Base-by-base conservation (phyloP, 1,140 invertebrate species). In the Chrysomallon squamiferum region DNA sequence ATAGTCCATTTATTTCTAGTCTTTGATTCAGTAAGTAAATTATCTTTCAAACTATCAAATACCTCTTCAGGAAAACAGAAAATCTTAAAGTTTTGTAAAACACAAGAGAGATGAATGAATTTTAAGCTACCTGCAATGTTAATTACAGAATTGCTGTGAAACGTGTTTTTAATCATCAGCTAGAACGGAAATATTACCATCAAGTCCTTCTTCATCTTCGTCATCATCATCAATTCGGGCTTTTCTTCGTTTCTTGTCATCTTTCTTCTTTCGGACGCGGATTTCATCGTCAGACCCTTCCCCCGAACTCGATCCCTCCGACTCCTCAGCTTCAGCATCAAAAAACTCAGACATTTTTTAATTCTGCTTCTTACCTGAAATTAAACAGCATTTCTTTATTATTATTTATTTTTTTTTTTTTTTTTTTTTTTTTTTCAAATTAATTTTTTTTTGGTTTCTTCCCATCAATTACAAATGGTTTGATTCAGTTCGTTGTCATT, bases 191-290 rank as follows among this genome's bases (percentile, higher is more conserved):
- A 66, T 49, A 88, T 88, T 76, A 80, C 78, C 75, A 77, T 80
- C 80, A 35, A 83, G 79, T 62, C 85, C 86, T 30, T 87, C 86
- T 43, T 87, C 86, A 11, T 60, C 67, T 35, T 73, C 67, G 15
- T 69, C 61, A 33, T 77, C 78, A 61, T 72, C 70, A 27, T 62
- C 60, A n/a, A 74, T 88, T 87, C 92, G 92, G 88, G 92, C 92
- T 81, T 93, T 77, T 35, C 74, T 75, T 65, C 75, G 75, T 38
- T 69, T 73, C 32, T 79, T 77, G 13, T 76, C 69, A 52, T 78
- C 65, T 57, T 78, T 76, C n/a, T 66, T 64, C 35, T 74, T 74
- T 50, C 66, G 67, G 59, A 71, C 73, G 41, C 54, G 67, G 35
- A 74, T 71, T 63, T 65, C 70, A 33, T 57, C 65, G 25, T 75